Percentiles rank a stretch among this genome's conserved stretches.
These are phyloP conservation scores for Ditylenchus weischeri DNA, from an alignment of 2,888 invertebrate genomes.

Conservation along the genomic window DNA sequence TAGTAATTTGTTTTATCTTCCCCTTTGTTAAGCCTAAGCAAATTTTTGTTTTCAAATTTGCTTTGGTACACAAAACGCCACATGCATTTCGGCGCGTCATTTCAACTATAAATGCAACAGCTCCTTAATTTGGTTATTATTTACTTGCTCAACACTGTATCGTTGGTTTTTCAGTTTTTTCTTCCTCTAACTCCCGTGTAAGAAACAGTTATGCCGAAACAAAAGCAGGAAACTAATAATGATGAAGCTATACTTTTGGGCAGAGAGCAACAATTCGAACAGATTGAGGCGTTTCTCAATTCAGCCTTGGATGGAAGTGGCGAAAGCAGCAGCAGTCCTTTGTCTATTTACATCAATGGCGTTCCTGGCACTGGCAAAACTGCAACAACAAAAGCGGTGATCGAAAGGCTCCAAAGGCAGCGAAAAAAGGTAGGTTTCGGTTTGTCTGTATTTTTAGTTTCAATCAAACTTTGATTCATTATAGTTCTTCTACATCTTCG, in stretches of 20 bases:
- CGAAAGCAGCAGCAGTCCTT: conserved; percentile 3
- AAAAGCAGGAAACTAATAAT: too few species aligned
- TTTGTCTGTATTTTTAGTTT: neutral
- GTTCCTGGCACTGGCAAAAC: conserved; percentile 81
- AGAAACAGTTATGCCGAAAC: too few species aligned
- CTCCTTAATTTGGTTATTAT: too few species aligned
- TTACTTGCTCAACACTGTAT: too few species aligned
- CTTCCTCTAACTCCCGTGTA: too few species aligned
- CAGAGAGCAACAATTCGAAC: conserved; percentile 26
- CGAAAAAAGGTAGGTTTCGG: conserved; percentile 24
- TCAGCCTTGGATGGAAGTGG: neutral
- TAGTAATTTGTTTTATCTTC: too few species aligned
- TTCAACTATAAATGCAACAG: too few species aligned
- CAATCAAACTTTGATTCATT: conserved; percentile 5
- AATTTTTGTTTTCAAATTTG: too few species aligned
- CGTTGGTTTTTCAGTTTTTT: too few species aligned
- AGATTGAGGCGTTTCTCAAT: conserved; percentile 13
- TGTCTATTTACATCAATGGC: conserved; percentile 87
- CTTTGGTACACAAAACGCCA: too few species aligned
- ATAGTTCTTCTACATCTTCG: conserved; percentile 26
- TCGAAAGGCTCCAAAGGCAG: conserved; percentile 27
- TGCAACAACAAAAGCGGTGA: conserved; percentile 42
- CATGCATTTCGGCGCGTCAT: too few species aligned
- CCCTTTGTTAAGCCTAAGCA: too few species aligned
- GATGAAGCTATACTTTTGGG: conserved; percentile 19